These are phyloP conservation scores for Margaritifera margaritifera DNA, from an alignment of 2,888 invertebrate species.

Conservation along the genomic window DNA sequence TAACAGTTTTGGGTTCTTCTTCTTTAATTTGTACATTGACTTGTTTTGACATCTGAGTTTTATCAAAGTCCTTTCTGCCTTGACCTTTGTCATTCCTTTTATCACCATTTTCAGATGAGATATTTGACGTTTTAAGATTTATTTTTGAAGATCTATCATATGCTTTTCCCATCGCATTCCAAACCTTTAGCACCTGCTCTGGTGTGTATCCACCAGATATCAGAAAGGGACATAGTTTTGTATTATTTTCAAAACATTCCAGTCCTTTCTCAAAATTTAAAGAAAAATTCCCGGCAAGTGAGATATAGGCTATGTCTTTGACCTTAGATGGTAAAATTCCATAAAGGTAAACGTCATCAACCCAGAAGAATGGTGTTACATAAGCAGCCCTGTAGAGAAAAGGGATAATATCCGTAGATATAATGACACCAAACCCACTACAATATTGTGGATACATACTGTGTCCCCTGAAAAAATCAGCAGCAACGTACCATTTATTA, in stretches of 20 bases:
- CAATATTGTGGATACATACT: constrained; percentile 34
- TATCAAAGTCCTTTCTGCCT: too few relatives aligned
- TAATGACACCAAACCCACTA: constrained; percentile 33
- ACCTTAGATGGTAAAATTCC: constrained; percentile 30
- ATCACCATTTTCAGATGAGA: too few relatives aligned
- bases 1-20: too few relatives aligned
- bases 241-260: constrained; percentile 27
- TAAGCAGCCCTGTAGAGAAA: constrained; percentile 27
- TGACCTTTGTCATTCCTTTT: too few relatives aligned
- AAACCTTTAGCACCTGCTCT: constrained; percentile 14
- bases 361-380: constrained; percentile 40
- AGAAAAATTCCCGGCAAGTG: constrained; percentile 12
- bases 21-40: too few relatives aligned
- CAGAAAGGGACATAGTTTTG: constrained; percentile 23
- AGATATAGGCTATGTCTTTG: constrained; percentile 25
- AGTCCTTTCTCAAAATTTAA: constrained; percentile 4
- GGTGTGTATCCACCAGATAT: constrained; percentile 21
- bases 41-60: too few relatives aligned
- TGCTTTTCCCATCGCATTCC: constrained; percentile 4
- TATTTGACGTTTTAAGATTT: too few relatives aligned
- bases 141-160: too few relatives aligned
- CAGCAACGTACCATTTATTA: constrained; percentile 31
- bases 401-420: constrained; percentile 33
- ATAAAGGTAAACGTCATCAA: constrained; percentile 37
- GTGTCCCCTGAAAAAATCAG: constrained; percentile 25